A percentile compares a stretch with the other conserved stretches of the same genome.
These are phyloP conservation scores for Hydroisotoma schaefferi DNA, from an alignment of 2,888 invertebrate genomes.

Conservation along the genomic window DNA sequence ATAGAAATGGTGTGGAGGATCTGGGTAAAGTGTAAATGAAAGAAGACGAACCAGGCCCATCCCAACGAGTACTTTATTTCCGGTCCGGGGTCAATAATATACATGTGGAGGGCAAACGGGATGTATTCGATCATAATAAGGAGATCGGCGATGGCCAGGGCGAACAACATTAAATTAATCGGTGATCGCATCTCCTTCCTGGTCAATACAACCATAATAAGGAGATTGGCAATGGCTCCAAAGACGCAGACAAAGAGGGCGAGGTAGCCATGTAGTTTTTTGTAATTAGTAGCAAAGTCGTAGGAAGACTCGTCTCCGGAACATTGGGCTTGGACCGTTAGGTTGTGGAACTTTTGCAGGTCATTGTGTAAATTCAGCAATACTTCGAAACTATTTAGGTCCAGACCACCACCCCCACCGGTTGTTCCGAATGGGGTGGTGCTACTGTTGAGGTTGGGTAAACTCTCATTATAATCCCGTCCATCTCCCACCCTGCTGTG, in stretches of 20 bases:
- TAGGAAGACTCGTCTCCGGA: conserved; percentile 11
- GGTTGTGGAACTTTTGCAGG: conserved; percentile 5
- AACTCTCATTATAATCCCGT: too few relatives aligned
- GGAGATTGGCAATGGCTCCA: conserved; percentile 77
- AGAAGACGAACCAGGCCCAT: conserved; percentile 70
- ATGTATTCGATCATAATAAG: conserved; percentile 85
- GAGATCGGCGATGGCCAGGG: conserved; percentile 69
- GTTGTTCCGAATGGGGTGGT: too few relatives aligned
- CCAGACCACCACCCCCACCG: too few relatives aligned
- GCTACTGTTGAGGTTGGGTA: too few relatives aligned
- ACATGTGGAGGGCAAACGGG: conserved; percentile 67
- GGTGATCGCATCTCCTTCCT: conserved; percentile 77
- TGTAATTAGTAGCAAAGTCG: conserved; percentile 55
- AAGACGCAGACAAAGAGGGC: conserved; percentile 79
- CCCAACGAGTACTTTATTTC: conserved; percentile 62
- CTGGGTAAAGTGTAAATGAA: conserved; percentile 76
- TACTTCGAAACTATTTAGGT: too few relatives aligned
- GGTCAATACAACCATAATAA: conserved; percentile 83
- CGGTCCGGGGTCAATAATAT: conserved; percentile 53
- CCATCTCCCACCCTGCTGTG: too few relatives aligned
- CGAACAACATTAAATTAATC: conserved; percentile 66
- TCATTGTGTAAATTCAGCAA: conserved; percentile 1
- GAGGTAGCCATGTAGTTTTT: conserved; percentile 72
- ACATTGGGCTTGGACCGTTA: conserved; percentile 14
- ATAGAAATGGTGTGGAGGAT: conserved; percentile 79